Conservation (phyloP, 2,113 vertebrate species). For the Alligator mississippiensis region DNA sequence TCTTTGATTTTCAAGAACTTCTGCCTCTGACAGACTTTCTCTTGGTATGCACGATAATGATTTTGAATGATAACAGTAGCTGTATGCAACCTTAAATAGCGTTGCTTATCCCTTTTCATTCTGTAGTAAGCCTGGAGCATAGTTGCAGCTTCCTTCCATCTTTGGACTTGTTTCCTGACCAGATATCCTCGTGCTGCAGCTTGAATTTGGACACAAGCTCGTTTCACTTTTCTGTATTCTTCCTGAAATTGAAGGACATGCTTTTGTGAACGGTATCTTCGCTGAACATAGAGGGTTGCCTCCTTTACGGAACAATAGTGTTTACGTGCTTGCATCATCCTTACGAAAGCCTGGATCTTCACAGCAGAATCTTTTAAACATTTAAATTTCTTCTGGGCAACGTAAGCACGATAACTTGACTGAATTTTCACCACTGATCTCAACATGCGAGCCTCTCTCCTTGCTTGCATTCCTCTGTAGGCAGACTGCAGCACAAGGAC, state of each 20-base stretch:
- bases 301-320: slow-evolving; percentile 52
- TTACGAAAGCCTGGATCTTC: slow-evolving; percentile 76
- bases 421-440: slow-evolving; percentile 75
- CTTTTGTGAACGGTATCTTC: slow-evolving; percentile 45
- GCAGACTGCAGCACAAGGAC: slow-evolving; percentile 76
- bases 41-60: slow-evolving; percentile 72
- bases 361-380: slow-evolving; percentile 59
- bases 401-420: slow-evolving; percentile 70
- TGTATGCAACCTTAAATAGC: slow-evolving; percentile 54
- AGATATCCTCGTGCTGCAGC: slow-evolving; percentile 74
- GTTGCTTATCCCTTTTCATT: slow-evolving; percentile 75
- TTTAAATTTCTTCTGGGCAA: slow-evolving; percentile 61
- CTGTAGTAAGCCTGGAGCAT: slow-evolving; percentile 85
- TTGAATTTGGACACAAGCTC: slow-evolving; percentile 77
- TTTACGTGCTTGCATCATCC: slow-evolving; percentile 60
- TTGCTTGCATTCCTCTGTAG: slow-evolving; percentile 68
- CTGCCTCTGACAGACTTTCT: slow-evolving; percentile 46
- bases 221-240: slow-evolving; percentile 45
- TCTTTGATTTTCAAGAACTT: slow-evolving; percentile 64
- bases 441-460: slow-evolving; percentile 11
- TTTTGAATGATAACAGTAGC: slow-evolving; percentile 82
- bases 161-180: slow-evolving; percentile 66
- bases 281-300: slow-evolving; percentile 56
- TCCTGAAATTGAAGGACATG: background rate
- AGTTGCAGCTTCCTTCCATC: slow-evolving; percentile 58